Evolutionary conservation across 2,797 vertebrate species (phyloP), one percentile per base, ranked within the genome.

Genomic region (Macropus fuliginosus): DNA sequence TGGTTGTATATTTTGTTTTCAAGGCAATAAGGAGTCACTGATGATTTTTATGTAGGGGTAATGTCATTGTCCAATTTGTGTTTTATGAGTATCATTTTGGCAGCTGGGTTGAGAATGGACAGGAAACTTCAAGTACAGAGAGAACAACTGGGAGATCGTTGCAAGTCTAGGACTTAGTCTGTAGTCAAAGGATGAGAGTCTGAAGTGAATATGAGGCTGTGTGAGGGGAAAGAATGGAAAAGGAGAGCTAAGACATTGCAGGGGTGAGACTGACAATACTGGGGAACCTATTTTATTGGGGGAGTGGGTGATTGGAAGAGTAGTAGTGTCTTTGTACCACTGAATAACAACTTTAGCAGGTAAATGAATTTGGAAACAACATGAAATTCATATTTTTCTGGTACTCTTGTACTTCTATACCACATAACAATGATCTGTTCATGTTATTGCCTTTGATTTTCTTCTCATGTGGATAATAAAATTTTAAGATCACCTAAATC

Each of bases 351-450:
- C 66, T 74, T 74, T 87, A 12, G 40, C 21, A 87, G 40, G 74
- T 97, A 97, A 97, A 95, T 92, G 95, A 92, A 94, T 96, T 40
- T 95, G 94, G 95, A 11, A 96, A 89, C 94, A 92, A 95, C 96
- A 91, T 97, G 94, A 97, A 95, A 97, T 96, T 97, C 98, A 40
- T 91, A 46, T 97, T 97, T 98, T 96, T 92, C 94, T 96, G 92
- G 91, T 74, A 89, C 91, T 96, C 97, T 95, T 93, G n/a, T 93
- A 34, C 90, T 98, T 96, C 95, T 97, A 55, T 91, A 92, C 95
- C 98, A 81, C 97, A 97, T 0, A 57, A 94, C 89, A 94, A 54
- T 98, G 95, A 96, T 97, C 92, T 97, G 97, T 98, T 98, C 97
- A 90, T 50, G 81, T 95, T 96, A 93, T 97, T 98, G 96, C 94